A percentile compares a stretch with the other conserved stretches of the same genome.
Evolutionary conservation across 2,888 invertebrate species (phyloP).

Genomic region (Perizoma flavofasciatum): DNA sequence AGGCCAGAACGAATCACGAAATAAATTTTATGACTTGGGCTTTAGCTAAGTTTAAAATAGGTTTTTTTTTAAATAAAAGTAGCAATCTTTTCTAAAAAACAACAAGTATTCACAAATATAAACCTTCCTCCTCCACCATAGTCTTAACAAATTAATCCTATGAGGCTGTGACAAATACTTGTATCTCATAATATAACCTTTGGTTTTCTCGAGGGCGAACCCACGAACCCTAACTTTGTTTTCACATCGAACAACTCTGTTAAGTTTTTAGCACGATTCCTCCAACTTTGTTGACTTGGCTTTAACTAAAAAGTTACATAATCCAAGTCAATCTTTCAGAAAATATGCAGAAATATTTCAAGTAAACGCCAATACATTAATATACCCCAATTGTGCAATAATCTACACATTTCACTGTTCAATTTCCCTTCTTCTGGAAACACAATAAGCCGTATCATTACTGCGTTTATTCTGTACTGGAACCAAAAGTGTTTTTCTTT

Average conservation of each 20-base stretch:
- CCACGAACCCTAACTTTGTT: conserved; percentile 41
- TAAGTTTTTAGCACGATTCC: conserved; percentile 48
- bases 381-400: no score
- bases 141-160: conserved; percentile 23
- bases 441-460: no score
- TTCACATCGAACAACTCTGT: conserved; percentile 47
- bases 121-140: no score
- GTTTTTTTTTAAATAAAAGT: no score
- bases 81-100: no score
- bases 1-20: conserved; percentile 48
- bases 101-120: neutral
- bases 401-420: no score
- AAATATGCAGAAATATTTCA: conserved; percentile 18
- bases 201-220: conserved; percentile 38
- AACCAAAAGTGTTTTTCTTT: no score
- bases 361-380: no score
- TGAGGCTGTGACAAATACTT: conserved; percentile 20
- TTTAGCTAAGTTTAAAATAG: no score
- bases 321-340: conserved; percentile 33
- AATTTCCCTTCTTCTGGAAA: no score
- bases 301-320: conserved; percentile 40
- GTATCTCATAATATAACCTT: conserved; percentile 32
- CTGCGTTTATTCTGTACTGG: no score
- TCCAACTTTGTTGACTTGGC: conserved; percentile 42
- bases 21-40: conserved; percentile 49